Percentiles rank a stretch among this genome's conserved stretches.
Evolutionary conservation across 2,113 vertebrate species (phyloP).

Genomic region (Scatophagus argus): DNA sequence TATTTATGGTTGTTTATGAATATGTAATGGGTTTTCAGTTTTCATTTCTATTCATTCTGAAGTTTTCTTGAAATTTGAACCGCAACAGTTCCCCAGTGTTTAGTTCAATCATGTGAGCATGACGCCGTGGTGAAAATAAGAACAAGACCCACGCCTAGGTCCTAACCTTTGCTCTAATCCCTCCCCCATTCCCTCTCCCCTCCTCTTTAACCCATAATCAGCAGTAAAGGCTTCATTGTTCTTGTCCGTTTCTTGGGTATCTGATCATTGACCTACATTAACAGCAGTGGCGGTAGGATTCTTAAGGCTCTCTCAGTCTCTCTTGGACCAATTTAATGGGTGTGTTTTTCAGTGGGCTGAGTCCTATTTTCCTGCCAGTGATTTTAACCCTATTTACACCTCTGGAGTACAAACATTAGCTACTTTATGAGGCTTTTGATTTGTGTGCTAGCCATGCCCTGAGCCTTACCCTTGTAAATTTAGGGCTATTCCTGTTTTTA

Average conservation of each 20-base stretch:
- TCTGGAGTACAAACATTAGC: slow-evolving; percentile 35
- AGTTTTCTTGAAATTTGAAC: slow-evolving; percentile 1
- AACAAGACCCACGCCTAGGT: slow-evolving; percentile 60
- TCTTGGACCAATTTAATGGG: slow-evolving; percentile 53
- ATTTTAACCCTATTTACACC: slow-evolving; percentile 68
- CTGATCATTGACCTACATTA: slow-evolving; percentile 84
- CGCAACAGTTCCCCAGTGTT: slow-evolving; percentile 42
- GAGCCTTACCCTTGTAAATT: slow-evolving; percentile 46
- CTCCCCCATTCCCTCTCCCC: slow-evolving; percentile 28
- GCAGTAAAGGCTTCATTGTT: slow-evolving; percentile 82
- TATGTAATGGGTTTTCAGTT: not conserved
- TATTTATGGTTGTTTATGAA: not conserved
- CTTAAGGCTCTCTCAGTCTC: slow-evolving; percentile 63
- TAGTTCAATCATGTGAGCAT: slow-evolving; percentile 62
- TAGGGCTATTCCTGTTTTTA: slow-evolving; percentile 46
- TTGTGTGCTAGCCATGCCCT: slow-evolving; percentile 39
- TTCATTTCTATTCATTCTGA: not conserved
- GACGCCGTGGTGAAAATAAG: slow-evolving; percentile 41
- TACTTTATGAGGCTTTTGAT: slow-evolving; percentile 58
- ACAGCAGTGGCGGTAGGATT: slow-evolving; percentile 58
- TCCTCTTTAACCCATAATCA: slow-evolving; percentile 73
- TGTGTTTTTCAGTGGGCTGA: slow-evolving; percentile 37
- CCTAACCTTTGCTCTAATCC: slow-evolving; percentile 78
- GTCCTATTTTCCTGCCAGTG: slow-evolving; percentile 36
- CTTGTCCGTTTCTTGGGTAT: slow-evolving; percentile 68